Evolutionary conservation across 92 coral and sea anemone genomes (phyloP).

Genomic region (Porites divaricata): DNA sequence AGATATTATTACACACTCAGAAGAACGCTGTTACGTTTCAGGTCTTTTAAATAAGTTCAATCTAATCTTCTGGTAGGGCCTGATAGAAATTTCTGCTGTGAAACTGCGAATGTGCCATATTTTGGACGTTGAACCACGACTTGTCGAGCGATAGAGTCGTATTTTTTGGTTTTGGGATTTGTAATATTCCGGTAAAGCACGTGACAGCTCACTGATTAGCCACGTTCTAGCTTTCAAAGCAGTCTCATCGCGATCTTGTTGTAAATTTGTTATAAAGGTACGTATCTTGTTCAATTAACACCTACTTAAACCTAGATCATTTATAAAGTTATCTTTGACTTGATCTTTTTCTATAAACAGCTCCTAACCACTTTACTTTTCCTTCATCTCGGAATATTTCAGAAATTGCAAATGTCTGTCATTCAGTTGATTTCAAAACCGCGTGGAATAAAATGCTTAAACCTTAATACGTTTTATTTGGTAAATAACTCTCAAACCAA

Average conservation of each 20-base stretch:
- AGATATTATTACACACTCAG: not conserved
- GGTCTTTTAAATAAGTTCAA: not conserved
- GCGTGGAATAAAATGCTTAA: not conserved
- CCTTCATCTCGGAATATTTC: not conserved
- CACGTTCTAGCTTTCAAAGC: not conserved
- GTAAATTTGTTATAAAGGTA: slow-evolving; percentile 16
- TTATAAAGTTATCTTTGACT: not conserved
- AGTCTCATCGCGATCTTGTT: not conserved
- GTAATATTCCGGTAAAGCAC: slow-evolving; percentile 29
- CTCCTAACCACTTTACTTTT: not conserved
- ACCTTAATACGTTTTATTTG: not conserved
- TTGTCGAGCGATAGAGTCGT: not conserved
- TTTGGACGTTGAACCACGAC: not conserved
- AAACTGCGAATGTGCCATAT: not conserved
- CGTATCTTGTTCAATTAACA: not conserved
- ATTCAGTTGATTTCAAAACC: not conserved
- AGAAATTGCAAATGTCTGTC: not conserved
- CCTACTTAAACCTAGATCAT: not conserved
- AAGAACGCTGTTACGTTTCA: slow-evolving; percentile 34
- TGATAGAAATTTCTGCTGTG: not conserved
- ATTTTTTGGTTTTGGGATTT: not conserved
- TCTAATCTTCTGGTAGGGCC: not conserved
- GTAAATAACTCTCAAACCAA: too few species aligned
- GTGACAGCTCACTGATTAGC: not conserved
- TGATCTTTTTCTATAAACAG: not conserved